Conservation (phyloP, 2,888 invertebrate genomes). For the Mythimna ferrago region DNA sequence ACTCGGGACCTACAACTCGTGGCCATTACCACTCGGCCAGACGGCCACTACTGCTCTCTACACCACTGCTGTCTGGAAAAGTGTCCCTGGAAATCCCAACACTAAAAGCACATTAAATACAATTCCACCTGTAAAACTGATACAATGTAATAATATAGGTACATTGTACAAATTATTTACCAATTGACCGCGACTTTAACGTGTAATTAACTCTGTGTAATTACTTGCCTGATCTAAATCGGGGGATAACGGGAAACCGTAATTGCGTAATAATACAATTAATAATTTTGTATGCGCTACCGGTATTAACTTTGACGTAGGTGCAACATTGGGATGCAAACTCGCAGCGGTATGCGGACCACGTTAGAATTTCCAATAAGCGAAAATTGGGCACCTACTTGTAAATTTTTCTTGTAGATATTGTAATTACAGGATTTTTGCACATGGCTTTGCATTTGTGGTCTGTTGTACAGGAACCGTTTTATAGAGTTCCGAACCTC, state of each 20-base stretch:
- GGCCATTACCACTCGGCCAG: no score
- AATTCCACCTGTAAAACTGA: constrained; percentile 2
- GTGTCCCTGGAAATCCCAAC: neutral
- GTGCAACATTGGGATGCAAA: constrained; percentile 43
- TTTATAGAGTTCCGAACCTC: no score
- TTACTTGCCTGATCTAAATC: constrained; percentile 57
- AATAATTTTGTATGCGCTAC: constrained; percentile 56
- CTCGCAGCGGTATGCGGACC: neutral
- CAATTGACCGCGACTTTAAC: constrained; percentile 50
- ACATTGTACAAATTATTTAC: constrained; percentile 48
- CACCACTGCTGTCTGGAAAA: neutral
- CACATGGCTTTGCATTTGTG: neutral
- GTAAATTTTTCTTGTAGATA: neutral
- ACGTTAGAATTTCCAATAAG: constrained; percentile 34
- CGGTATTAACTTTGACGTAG: constrained; percentile 53
- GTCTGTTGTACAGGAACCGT: neutral
- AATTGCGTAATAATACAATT: constrained; percentile 58
- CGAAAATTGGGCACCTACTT: constrained; percentile 11
- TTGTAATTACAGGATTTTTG: neutral
- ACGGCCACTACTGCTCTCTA: no score
- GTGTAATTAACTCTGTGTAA: constrained; percentile 56
- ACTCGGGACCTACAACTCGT: no score
- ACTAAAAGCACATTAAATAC: constrained; percentile 3
- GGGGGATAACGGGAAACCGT: constrained; percentile 40
- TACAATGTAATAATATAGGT: constrained; percentile 31